Evolutionary conservation across 2,113 vertebrate genomes (phyloP), one percentile per base, ranked within the genome.

Genomic region (Sclerurus mexicanus): DNA sequence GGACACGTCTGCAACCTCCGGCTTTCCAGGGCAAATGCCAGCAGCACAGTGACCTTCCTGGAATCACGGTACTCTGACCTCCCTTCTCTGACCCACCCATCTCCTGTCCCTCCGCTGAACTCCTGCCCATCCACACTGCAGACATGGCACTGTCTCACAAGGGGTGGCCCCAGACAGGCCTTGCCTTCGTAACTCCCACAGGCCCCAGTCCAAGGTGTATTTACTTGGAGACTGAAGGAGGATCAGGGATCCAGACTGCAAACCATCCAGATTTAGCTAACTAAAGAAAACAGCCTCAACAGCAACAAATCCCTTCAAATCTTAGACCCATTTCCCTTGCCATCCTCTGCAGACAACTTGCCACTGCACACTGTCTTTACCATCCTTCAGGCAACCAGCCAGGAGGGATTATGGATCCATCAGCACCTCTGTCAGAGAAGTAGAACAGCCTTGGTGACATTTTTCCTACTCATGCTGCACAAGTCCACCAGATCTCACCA

Each of bases 371-470:
- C 8, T 14, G 5, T 18, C 42, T 58, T 50, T 35, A 92, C 14
- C 37, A 71, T 21, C 25, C 10, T 20, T 33, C 7, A 0, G 10
- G 14, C 10, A 49, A 28, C 30, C 39, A n/a, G 47, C 5, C 22
- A 11, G 12, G 25, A 73, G 22, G 6, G 7, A 9, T 46, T 78
- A 66, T 14, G 60, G 69, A 75, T 7, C 15, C 39, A 22, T 5
- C 14, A 39, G 9, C 8, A 30, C 7, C 28, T 49, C 40, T 23
- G 2, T 1, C 1, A 0, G 28, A 52, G 14, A 40, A 33, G 16
- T 19, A 9, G 27, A 68, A 83, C 31, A 76, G 16, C 44, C 23
- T 67, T 53, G 17, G 28, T 55, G 60, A 35, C 15, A 39, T 22
- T 1, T 23, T 39, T 64, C 63, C 27, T 84, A 23, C 63, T 40